phyloP scores from a whole-genome alignment of 2,113 vertebrate species.

The Halichoeres trimaculatus region DNA sequence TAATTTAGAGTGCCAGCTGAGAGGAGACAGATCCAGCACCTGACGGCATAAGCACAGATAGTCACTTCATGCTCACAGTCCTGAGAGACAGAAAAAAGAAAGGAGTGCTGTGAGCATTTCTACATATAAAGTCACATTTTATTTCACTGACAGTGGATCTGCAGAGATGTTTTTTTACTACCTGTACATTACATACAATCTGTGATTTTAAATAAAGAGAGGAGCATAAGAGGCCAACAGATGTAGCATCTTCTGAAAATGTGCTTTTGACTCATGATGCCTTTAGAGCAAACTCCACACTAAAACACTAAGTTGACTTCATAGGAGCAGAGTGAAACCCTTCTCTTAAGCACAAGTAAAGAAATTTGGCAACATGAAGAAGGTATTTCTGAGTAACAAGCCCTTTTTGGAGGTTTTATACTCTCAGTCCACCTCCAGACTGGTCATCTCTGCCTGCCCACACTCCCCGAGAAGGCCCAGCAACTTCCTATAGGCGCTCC shows the following conservation, averaged over 20 bases:
- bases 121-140: constrained; percentile 43
- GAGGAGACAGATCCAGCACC: constrained; percentile 46
- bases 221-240: neutral
- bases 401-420: constrained; percentile 17
- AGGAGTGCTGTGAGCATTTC: constrained; percentile 7
- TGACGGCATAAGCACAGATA: constrained; percentile 41
- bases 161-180: constrained; percentile 33
- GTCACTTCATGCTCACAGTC: constrained; percentile 26
- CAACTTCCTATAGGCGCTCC: constrained; percentile 91
- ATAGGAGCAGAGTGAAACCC: neutral
- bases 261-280: neutral
- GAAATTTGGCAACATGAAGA: neutral
- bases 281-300: neutral
- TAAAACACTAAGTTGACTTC: neutral
- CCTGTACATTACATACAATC: constrained; percentile 65
- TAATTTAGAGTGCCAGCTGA: constrained; percentile 47
- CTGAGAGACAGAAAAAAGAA: constrained; percentile 22
- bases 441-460: constrained; percentile 90
- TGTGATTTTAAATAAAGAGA: neutral
- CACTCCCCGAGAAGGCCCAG: constrained; percentile 87
- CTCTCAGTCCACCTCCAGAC: constrained; percentile 85
- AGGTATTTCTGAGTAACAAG: constrained; percentile 13
- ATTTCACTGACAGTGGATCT: constrained; percentile 28
- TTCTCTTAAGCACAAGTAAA: constrained; percentile 6
- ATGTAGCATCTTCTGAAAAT: neutral